Percentiles rank a stretch among this genome's conserved stretches.
Conservation (phyloP, 2,888 invertebrate genomes). For the Cenopis cana region DNA sequence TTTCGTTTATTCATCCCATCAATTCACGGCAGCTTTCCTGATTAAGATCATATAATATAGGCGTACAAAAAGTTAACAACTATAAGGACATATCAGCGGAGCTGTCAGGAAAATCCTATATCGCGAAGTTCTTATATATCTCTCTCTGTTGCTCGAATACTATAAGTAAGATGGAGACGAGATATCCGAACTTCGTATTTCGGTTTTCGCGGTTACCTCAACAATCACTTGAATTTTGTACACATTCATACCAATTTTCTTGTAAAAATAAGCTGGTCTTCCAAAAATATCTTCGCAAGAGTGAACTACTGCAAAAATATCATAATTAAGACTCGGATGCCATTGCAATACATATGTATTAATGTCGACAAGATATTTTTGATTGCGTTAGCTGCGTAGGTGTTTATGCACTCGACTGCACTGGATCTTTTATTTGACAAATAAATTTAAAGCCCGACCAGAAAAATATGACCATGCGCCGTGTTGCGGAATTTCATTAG, state of each 20-base stretch:
- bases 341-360: neutral
- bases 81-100: neutral
- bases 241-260: neutral
- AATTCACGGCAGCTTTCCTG: no score
- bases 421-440: neutral
- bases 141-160: no score
- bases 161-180: no score
- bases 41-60: neutral
- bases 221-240: neutral
- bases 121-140: no score
- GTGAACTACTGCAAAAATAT: neutral
- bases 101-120: no score
- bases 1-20: no score
- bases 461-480: no score
- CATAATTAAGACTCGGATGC: neutral
- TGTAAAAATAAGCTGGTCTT: neutral
- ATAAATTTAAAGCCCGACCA: no score
- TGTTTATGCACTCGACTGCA: neutral
- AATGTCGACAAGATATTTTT: neutral
- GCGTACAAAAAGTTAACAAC: neutral
- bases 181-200: no score
- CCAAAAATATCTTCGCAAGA: neutral
- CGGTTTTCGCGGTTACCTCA: no score
- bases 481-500: no score
- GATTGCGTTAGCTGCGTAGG: neutral